Conservation (phyloP, 1,140 invertebrate genomes). For the Aleiodes sp. region DNA sequence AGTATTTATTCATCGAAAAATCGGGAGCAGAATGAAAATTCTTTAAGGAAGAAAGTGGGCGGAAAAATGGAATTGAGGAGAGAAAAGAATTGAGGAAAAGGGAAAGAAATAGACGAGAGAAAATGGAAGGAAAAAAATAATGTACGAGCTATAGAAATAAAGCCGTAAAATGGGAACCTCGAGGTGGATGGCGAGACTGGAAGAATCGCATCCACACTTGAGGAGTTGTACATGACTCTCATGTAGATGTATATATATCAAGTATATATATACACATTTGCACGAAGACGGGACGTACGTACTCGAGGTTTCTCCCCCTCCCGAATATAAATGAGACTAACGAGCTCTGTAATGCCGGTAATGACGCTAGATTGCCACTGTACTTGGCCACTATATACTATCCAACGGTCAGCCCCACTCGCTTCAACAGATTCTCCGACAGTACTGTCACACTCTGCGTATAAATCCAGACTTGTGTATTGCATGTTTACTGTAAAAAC, state of each 20-base stretch:
- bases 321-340: constrained; percentile 67
- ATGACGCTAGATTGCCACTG: constrained; percentile 63
- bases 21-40: background rate
- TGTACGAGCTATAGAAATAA: too few species aligned
- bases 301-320: constrained; percentile 34
- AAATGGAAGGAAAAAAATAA: background rate
- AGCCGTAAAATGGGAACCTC: background rate
- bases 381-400: constrained; percentile 10
- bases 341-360: constrained; percentile 64
- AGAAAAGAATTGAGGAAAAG: background rate
- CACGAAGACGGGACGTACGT: background rate
- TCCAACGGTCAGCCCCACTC: background rate
- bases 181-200: background rate
- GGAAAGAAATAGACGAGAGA: background rate
- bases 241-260: too few species aligned
- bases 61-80: constrained; percentile 4
- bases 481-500: background rate
- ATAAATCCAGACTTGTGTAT: background rate
- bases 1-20: constrained; percentile 16
- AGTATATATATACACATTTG: constrained; percentile 16
- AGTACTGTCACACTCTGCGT: background rate
- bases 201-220: constrained; percentile 7
- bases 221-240: background rate
- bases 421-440: background rate
- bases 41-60: constrained; percentile 2